A percentile compares a stretch with the other conserved stretches of the same genome.
These are phyloP conservation scores for Mylabris phalerata DNA, from an alignment of 1,140 invertebrate species.

Conservation along the genomic window DNA sequence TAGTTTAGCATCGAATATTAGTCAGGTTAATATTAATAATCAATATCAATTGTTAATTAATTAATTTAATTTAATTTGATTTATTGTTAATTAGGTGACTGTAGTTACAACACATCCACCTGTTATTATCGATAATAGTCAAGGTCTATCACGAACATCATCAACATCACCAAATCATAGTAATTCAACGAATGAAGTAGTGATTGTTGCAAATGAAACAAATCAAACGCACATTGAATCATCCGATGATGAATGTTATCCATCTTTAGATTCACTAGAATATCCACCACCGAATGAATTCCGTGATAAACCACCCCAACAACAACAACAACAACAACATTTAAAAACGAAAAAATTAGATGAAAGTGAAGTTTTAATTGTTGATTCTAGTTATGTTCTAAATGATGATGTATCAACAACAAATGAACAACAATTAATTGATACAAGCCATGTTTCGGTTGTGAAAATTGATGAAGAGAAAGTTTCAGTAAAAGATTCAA, in stretches of 20 bases:
- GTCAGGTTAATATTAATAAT: slow-evolving; percentile 45
- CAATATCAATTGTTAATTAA: slow-evolving; percentile 8
- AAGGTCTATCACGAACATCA: slow-evolving; percentile 33
- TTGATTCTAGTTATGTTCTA: slow-evolving; percentile 56
- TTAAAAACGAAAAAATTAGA: slow-evolving; percentile 53
- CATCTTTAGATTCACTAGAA: slow-evolving; percentile 65
- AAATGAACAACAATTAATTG: slow-evolving; percentile 41
- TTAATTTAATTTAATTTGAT: not conserved
- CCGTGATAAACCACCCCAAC: slow-evolving; percentile 32
- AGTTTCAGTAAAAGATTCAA: slow-evolving; percentile 63
- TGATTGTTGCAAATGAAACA: slow-evolving; percentile 68
- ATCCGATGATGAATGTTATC: slow-evolving; percentile 65
- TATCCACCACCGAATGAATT: slow-evolving; percentile 51
- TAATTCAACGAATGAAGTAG: slow-evolving; percentile 53
- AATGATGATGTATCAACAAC: slow-evolving; percentile 46
- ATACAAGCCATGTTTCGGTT: slow-evolving; percentile 82
- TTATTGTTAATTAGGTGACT: slow-evolving; percentile 46
- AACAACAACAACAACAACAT: slow-evolving; percentile 38
- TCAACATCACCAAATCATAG: slow-evolving; percentile 28
- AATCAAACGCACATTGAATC: slow-evolving; percentile 61
- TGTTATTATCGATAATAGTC: slow-evolving; percentile 54
- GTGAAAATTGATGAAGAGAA: slow-evolving; percentile 78
- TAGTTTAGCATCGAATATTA: slow-evolving; percentile 61
- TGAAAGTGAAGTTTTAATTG: slow-evolving; percentile 73
- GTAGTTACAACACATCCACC: slow-evolving; percentile 78